A percentile compares a stretch with the other conserved stretches of the same genome.
phyloP scores from a whole-genome alignment of 2,113 vertebrate genomes.

The Urocitellus parryii region DNA sequence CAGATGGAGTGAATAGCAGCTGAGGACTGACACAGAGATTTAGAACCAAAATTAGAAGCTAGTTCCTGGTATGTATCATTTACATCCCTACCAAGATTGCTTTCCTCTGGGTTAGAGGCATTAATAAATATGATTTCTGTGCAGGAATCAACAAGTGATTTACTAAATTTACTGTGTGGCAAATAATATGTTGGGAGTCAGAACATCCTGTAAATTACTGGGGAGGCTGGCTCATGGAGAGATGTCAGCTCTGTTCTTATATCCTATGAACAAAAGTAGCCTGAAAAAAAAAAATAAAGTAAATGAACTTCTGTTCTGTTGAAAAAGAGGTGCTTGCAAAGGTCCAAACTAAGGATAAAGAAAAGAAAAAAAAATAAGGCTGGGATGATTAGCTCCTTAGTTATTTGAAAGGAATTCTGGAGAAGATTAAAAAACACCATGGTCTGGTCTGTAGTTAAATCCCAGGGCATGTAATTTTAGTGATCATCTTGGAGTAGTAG shows the following conservation, averaged over 20 bases:
- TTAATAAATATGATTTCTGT: not conserved
- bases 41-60: not conserved
- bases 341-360: not conserved
- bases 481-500: slow-evolving; percentile 51
- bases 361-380: not conserved
- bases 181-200: not conserved
- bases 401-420: slow-evolving; percentile 74
- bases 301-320: not conserved
- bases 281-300: not conserved
- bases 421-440: slow-evolving; percentile 66
- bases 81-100: not conserved
- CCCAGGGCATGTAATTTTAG: slow-evolving; percentile 66
- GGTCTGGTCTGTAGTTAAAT: slow-evolving; percentile 67
- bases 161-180: not conserved
- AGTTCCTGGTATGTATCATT: not conserved
- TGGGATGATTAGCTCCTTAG: slow-evolving; percentile 54
- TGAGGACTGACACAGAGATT: not conserved
- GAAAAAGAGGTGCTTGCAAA: not conserved
- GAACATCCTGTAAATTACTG: not conserved
- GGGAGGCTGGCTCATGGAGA: not conserved
- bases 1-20: not conserved
- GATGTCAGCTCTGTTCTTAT: not conserved
- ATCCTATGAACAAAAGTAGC: not conserved
- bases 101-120: not conserved
- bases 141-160: not conserved